phyloP scores from a whole-genome alignment of 2,888 invertebrate species.

The Globia sparganii region DNA sequence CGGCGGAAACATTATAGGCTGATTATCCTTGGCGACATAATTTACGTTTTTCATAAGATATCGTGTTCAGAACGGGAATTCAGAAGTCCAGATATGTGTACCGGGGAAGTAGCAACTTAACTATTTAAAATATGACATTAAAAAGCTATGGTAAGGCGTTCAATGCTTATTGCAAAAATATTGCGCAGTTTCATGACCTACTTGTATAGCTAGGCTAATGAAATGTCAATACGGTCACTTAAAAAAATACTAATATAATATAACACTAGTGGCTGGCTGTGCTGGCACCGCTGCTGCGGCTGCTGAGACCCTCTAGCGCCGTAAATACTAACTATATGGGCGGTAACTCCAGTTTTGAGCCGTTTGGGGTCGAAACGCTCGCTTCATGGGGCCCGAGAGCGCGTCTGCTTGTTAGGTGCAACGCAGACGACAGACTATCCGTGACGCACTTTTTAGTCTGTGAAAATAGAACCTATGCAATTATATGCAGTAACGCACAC shows the following conservation, averaged over 20 bases:
- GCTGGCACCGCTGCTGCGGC: too few relatives aligned
- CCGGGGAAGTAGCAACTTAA: not conserved
- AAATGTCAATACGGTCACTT: slow-evolving; percentile 36
- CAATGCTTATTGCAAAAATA: slow-evolving; percentile 13
- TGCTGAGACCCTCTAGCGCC: too few relatives aligned
- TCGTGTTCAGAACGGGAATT: not conserved
- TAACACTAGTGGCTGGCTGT: not conserved
- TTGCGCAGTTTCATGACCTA: slow-evolving; percentile 21
- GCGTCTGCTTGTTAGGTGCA: not conserved
- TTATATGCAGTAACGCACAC: too few relatives aligned
- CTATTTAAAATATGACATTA: not conserved
- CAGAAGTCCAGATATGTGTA: not conserved
- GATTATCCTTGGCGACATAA: not conserved
- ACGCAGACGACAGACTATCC: too few relatives aligned
- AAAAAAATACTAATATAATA: slow-evolving; percentile 28
- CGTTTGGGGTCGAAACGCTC: not conserved
- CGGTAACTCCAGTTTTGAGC: too few relatives aligned
- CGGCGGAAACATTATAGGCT: too few relatives aligned
- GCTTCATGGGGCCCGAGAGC: not conserved
- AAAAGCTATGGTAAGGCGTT: not conserved
- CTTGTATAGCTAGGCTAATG: slow-evolving; percentile 8
- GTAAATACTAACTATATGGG: too few relatives aligned
- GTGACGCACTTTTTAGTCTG: too few relatives aligned
- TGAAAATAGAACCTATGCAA: too few relatives aligned
- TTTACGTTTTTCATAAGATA: not conserved